phyloP scores from a whole-genome alignment of 1,140 invertebrate species.

The Harpegnathos saltator region DNA sequence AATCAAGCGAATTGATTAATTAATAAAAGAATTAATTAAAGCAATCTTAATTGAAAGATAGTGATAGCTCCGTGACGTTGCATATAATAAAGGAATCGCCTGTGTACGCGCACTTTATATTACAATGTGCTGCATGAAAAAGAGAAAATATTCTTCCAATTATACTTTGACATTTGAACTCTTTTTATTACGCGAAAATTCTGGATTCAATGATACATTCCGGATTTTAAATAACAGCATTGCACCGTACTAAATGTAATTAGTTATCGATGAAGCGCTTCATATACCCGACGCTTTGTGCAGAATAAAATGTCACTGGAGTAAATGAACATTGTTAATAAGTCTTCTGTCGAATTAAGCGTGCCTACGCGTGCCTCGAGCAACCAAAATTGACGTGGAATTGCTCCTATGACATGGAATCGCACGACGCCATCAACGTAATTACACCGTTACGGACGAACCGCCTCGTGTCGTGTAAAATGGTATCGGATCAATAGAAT shows the following conservation, averaged over 20 bases:
- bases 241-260: not conserved
- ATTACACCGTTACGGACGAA: constrained; percentile 34
- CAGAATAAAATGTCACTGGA: no score
- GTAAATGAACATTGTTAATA: not conserved
- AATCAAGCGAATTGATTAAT: no score
- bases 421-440: constrained; percentile 11
- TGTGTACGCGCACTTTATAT: no score
- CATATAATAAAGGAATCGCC: no score
- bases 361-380: not conserved
- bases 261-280: not conserved
- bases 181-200: not conserved
- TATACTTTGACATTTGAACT: not conserved
- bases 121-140: not conserved
- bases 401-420: no score
- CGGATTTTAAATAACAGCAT: not conserved
- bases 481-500: constrained; percentile 27
- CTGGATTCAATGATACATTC: not conserved
- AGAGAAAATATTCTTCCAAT: not conserved
- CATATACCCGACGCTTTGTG: no score
- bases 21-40: no score
- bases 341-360: not conserved
- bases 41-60: no score
- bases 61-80: no score
- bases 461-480: constrained; percentile 32
- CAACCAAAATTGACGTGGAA: constrained; percentile 34